These are phyloP conservation scores for Apostichopus parvimensis DNA, from an alignment of 35 echinoderm and acorn worm genomes.

Conservation along the genomic window DNA sequence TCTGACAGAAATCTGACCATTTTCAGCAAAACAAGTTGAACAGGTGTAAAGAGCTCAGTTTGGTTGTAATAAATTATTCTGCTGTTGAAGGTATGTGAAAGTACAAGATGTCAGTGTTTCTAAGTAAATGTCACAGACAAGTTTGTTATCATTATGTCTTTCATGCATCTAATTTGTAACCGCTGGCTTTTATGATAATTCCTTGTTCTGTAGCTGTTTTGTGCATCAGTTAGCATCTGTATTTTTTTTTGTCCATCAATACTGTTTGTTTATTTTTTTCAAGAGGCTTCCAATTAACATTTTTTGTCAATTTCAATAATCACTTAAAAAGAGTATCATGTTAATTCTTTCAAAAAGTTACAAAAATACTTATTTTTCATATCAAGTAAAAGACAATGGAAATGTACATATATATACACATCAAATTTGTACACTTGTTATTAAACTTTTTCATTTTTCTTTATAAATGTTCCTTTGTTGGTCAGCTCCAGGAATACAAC, in stretches of 20 bases:
- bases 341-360: conserved; percentile 39
- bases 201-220: not conserved
- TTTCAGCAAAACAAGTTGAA: too few relatives aligned
- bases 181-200: not conserved
- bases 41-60: too few relatives aligned
- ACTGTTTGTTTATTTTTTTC: conserved; percentile 9
- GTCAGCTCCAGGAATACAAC: too few relatives aligned
- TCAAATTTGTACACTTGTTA: conserved; percentile 42
- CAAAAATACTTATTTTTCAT: conserved; percentile 44
- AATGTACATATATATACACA: conserved; percentile 33
- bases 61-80: too few relatives aligned
- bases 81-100: too few relatives aligned
- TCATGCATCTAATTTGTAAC: not conserved
- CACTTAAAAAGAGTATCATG: not conserved
- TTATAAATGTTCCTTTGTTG: not conserved
- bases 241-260: not conserved
- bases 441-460: conserved; percentile 24
- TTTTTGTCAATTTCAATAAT: conserved; percentile 29
- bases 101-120: too few relatives aligned
- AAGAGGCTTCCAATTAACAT: conserved; percentile 44
- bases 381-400: conserved; percentile 37
- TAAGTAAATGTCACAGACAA: not conserved
- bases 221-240: not conserved
- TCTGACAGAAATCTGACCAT: too few relatives aligned
- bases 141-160: not conserved